Base-by-base conservation (phyloP, 2,888 invertebrate genomes). In the Aleiodes leptofemur region DNA sequence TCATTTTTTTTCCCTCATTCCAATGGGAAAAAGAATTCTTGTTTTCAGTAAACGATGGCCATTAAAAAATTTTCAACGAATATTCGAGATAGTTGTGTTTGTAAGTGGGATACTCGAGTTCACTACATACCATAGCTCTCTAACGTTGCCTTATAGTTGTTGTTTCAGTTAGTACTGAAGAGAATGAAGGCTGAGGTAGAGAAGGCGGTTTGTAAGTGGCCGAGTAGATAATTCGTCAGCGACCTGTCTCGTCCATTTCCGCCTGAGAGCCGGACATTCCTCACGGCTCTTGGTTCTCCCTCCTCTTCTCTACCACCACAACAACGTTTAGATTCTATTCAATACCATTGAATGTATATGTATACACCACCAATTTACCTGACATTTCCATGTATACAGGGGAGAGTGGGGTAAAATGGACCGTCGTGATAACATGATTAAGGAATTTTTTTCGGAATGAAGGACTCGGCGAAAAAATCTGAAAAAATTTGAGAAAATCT, bases 171-270 rank as follows among this genome's bases (percentile, higher is more conserved):
- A 31, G 51, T 29, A 23, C 11, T 34, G 31, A 14, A 70, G 72
- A 77, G 73, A 69, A 59, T 16, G 56, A 23, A 31, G n/a, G 59
- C 16, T 50, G 57, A 71, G 74, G 59, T 70, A 73, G 71, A 77
- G 70, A 2, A 73, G 78, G 77, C 61, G 61, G 72, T 61, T 68
- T 48, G 77, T 78, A 79, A 81, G 81, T 78, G 80, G 79, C 71
- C 73, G 76, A 72, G 61, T 73, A 81, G 81, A 81, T 81, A 81
- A 81, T 81, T 81, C 81, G 79, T 80, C 79, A 79, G 76, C 74
- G 77, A 77, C 64, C 79, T 79, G 80, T 80, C 79, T 78, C 78
- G 76, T 77, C 74, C 77, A 74, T 80, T 80, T 80, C 80, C 80
- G 79, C 78, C 78, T 78, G 51, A 74, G 74, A 76, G 77, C 78